phyloP scores from a whole-genome alignment of 64 coral and sea anemone species.

The Stichodactyla mertensii region DNA sequence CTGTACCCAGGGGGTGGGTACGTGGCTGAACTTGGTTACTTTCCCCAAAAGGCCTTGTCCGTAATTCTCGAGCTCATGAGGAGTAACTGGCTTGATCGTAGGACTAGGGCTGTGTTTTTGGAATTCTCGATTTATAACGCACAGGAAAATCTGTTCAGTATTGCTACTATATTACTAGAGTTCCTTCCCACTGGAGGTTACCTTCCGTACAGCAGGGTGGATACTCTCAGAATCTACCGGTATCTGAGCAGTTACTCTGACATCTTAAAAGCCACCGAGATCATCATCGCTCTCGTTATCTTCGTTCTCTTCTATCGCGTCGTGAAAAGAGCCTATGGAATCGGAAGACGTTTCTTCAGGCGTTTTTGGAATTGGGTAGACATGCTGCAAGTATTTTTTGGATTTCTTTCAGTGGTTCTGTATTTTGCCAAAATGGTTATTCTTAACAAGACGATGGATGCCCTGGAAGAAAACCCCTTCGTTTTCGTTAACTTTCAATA shows the following conservation, averaged over 20 bases:
- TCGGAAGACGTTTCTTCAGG: constrained; percentile 44
- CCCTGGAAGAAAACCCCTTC: constrained; percentile 35
- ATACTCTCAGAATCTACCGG: constrained; percentile 70
- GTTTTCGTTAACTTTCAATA: constrained; percentile 46
- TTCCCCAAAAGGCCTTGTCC: constrained; percentile 32
- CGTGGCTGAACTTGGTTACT: constrained; percentile 85
- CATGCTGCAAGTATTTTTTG: constrained; percentile 61
- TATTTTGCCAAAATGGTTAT: constrained; percentile 64
- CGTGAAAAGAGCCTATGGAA: constrained; percentile 47
- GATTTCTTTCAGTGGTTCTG: constrained; percentile 39
- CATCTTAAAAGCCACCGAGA: constrained; percentile 42
- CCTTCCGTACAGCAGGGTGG: constrained; percentile 45
- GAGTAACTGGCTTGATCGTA: constrained; percentile 60
- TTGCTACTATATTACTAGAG: constrained; percentile 37
- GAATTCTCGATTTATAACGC: constrained; percentile 74
- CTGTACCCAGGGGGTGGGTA: constrained; percentile 79
- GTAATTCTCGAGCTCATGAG: constrained; percentile 36
- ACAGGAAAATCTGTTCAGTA: constrained; percentile 62
- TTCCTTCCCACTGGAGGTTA: constrained; percentile 46
- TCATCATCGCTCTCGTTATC: constrained; percentile 65
- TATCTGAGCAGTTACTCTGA: constrained; percentile 41
- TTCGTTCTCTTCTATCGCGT: constrained; percentile 54
- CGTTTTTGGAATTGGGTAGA: constrained; percentile 77
- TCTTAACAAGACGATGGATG: constrained; percentile 32
- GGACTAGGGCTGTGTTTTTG: constrained; percentile 43